phyloP scores from a whole-genome alignment of 2,888 invertebrate genomes.

The Sminthurides aquaticus region DNA sequence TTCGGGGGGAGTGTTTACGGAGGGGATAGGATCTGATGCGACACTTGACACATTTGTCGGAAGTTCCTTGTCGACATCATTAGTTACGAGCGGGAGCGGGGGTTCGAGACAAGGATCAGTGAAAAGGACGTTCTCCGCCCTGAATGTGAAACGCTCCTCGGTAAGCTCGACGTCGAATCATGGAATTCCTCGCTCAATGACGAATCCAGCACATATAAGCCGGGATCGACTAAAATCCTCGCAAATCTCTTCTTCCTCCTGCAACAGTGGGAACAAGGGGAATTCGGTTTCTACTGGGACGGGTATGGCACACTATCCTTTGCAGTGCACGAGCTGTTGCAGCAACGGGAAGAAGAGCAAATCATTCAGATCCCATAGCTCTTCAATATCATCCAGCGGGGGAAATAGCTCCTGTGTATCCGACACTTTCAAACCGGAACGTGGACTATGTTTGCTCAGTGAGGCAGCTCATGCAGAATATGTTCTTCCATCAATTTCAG shows the following conservation, averaged over 20 bases:
- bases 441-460: conserved; percentile 22
- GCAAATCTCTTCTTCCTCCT: not conserved
- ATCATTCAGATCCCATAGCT: conserved; percentile 19
- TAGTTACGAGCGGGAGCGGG: conserved; percentile 3
- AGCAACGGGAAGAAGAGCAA: conserved; percentile 22
- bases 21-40: conserved; percentile 13
- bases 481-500: conserved; percentile 20
- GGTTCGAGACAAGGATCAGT: conserved; percentile 12
- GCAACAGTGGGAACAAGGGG: not conserved
- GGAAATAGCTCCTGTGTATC: conserved; percentile 6
- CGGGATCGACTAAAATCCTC: not conserved
- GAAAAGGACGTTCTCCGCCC: conserved; percentile 9
- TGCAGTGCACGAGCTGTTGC: conserved; percentile 12
- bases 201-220: conserved; percentile 6
- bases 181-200: conserved; percentile 19
- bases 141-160: conserved; percentile 19
- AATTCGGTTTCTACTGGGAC: not conserved
- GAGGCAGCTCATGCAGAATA: conserved; percentile 18
- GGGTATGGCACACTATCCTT: not conserved
- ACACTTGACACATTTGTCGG: conserved; percentile 17
- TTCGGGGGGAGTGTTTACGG: not conserved
- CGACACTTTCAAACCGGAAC: conserved; percentile 17
- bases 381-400: conserved; percentile 9
- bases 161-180: conserved; percentile 2
- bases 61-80: conserved; percentile 14